Conservation (phyloP, 2,888 invertebrate genomes). For the Gari tellinella region DNA sequence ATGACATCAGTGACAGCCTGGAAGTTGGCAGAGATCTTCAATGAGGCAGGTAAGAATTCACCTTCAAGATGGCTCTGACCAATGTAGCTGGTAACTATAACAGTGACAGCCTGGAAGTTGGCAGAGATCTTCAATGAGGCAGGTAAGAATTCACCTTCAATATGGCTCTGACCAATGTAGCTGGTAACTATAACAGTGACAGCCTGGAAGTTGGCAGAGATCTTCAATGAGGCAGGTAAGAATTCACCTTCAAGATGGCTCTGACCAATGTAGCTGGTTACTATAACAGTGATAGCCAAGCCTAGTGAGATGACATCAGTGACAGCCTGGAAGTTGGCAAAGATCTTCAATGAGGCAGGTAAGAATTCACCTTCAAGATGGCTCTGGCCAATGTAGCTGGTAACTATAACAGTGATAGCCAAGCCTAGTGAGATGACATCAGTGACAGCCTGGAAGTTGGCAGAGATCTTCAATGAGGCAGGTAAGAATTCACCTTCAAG, state of each 20-base stretch:
- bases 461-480: constrained; percentile 85
- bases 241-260: too few species aligned
- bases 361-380: too few species aligned
- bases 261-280: too few species aligned
- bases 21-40: constrained; percentile 85
- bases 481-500: constrained; percentile 86
- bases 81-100: too few species aligned
- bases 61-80: background rate
- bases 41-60: constrained; percentile 84
- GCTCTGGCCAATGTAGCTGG: too few species aligned
- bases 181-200: too few species aligned
- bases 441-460: constrained; percentile 86
- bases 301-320: constrained; percentile 87
- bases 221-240: constrained; percentile 85
- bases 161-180: too few species aligned
- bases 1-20: constrained; percentile 86
- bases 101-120: constrained; percentile 86
- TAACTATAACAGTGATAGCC: constrained; percentile 86
- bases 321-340: constrained; percentile 86
- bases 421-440: constrained; percentile 87
- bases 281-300: constrained; percentile 86
- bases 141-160: constrained; percentile 77
- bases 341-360: constrained; percentile 86
- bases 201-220: constrained; percentile 85
- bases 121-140: constrained; percentile 85